Conservation (phyloP, 2,113 vertebrate genomes). For the Tachysurus fulvidraco region DNA sequence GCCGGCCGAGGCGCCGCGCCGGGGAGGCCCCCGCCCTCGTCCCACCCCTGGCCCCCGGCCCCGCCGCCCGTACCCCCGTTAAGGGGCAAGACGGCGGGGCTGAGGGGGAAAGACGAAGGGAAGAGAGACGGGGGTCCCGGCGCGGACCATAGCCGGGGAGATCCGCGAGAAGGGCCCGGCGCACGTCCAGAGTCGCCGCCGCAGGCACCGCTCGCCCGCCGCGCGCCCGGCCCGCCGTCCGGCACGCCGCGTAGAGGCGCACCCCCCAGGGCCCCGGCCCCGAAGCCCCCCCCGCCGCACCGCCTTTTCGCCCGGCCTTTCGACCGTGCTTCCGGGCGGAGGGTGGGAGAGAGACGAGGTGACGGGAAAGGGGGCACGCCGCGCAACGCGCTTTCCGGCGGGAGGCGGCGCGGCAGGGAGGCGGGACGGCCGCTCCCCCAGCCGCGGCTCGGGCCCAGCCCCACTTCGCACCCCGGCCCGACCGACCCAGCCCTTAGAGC, state of each 20-base stretch:
- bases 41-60: background rate
- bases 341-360: background rate
- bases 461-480: no score
- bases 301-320: background rate
- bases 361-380: background rate
- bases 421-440: no score
- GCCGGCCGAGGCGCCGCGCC: constrained; percentile 29
- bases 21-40: constrained; percentile 16
- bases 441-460: background rate
- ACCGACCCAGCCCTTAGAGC: no score
- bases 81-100: background rate
- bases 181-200: constrained; percentile 13
- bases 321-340: constrained; percentile 6
- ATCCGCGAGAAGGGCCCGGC: constrained; percentile 6
- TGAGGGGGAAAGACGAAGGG: background rate
- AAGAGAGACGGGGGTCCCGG: background rate
- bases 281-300: background rate
- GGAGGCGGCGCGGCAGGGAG: background rate
- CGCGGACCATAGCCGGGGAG: constrained; percentile 6
- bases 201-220: background rate
- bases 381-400: no score
- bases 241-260: background rate
- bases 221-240: background rate
- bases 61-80: background rate
- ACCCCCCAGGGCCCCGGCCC: background rate